Evolutionary conservation across 2,888 invertebrate species (phyloP), one percentile per base, ranked within the genome.

Genomic region (Andrena marginata): DNA sequence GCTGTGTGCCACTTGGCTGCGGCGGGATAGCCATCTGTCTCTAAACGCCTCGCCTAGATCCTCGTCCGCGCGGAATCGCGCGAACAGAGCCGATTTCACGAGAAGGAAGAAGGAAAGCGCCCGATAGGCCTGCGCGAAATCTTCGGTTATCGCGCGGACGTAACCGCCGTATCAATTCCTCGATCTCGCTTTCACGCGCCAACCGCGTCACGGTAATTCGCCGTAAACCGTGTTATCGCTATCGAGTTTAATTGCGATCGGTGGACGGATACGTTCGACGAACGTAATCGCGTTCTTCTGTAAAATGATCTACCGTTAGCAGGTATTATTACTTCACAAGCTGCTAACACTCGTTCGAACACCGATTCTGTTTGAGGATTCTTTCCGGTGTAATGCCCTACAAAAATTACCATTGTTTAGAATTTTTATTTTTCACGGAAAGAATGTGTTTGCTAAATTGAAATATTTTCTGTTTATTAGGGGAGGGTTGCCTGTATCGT

Each of bases 1-100:
- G 62, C 72, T 56, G 80, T 56, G 80, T 80, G 62, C 72, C n/a
- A 80, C 80, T 80, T 80, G 49, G 35, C 77, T 33, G 49, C n/a
- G n/a, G n/a, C 35, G 2, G 59, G 64, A 64, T 78, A 64, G 26
- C 49, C 48, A 59, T 60, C 69, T 63, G 69, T 62, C 13, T 54
- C 60, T 67, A 76, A 78, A 65, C 77, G 35, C 29, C 70, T 63
- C 76, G 54, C 42, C 63, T 63, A 63, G 31, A 63, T 76, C 29
- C 31, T 6, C 42, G 33, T 7, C 1, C 29, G n/a, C 29, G 16
- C 31, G n/a, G 42, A 56, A 48, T 72, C n/a, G 31, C 33, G 48
- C 26, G 20, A 48, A 23, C 33, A 8, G 20, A 33, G 5, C 0
- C 33, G n/a, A 48, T 64, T 65, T 42, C 2, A 16, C 42, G 33